A percentile compares a stretch with the other conserved stretches of the same genome.
Conservation (phyloP, 1,140 invertebrate genomes). For the Brachionus angularis region DNA sequence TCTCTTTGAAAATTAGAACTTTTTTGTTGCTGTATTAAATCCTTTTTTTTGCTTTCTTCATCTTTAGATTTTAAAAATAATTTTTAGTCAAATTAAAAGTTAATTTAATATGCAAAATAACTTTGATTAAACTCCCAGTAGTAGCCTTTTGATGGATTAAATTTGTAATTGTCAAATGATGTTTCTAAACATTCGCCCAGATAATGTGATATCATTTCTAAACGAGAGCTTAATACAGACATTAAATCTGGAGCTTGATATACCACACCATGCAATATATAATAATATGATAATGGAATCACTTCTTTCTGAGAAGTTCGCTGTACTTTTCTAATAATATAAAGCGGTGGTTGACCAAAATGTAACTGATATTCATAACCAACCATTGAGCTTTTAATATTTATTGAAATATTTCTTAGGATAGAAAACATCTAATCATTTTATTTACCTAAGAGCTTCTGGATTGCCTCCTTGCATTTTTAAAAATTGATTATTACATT, state of each 20-base stretch:
- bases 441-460: neutral
- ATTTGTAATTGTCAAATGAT: conserved; percentile 19
- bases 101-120: neutral
- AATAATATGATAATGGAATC: conserved; percentile 30
- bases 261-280: conserved; percentile 32
- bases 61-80: too few species aligned
- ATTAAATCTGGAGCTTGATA: conserved; percentile 41
- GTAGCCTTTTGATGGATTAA: conserved; percentile 36
- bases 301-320: conserved; percentile 20
- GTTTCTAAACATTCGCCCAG: conserved; percentile 28
- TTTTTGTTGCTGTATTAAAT: conserved; percentile 19
- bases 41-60: conserved; percentile 39
- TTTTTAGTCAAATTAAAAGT: neutral
- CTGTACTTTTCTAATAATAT: conserved; percentile 31
- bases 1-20: neutral
- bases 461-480: conserved; percentile 37
- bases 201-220: conserved; percentile 40
- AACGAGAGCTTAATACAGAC: conserved; percentile 31
- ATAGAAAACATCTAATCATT: too few species aligned
- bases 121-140: conserved; percentile 43
- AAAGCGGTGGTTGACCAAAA: conserved; percentile 22
- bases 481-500: conserved; percentile 34
- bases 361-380: conserved; percentile 24
- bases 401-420: neutral
- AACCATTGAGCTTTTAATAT: neutral